Conservation (phyloP, 2,113 vertebrate genomes). For the Pomatostomus ruficeps region DNA sequence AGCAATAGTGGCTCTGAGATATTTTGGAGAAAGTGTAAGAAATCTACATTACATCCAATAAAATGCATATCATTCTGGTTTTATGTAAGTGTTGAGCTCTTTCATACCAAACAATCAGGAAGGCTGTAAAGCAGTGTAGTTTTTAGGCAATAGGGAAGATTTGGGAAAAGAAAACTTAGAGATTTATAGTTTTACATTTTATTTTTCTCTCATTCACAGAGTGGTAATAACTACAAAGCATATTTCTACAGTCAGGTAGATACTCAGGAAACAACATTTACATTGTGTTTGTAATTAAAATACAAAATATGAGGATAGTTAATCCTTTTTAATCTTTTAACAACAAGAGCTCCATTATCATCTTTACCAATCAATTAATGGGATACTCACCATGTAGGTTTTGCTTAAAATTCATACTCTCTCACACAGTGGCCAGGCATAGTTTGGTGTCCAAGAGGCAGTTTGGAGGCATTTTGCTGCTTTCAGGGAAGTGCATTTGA, state of each 20-base stretch:
- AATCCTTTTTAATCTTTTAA: background rate
- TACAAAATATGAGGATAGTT: background rate
- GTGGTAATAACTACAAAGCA: background rate
- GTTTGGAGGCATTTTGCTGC: background rate
- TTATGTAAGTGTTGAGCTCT: background rate
- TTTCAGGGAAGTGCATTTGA: background rate
- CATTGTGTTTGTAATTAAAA: background rate
- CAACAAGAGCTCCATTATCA: background rate
- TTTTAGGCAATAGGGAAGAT: background rate
- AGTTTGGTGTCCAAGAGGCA: background rate
- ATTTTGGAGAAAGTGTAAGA: background rate
- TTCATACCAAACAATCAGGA: background rate
- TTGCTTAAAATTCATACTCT: background rate
- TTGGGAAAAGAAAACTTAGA: background rate
- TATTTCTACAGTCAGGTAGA: background rate
- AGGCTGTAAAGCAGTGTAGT: background rate
- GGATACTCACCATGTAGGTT: rapidly evolving
- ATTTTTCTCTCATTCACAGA: background rate
- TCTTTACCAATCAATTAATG: background rate
- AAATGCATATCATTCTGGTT: background rate
- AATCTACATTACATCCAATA: background rate
- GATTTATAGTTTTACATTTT: background rate
- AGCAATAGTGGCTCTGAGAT: background rate
- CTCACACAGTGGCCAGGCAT: background rate
- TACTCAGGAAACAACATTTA: background rate